phyloP scores from a whole-genome alignment of 2,113 vertebrate genomes.

The Hyperopisus bebe region DNA sequence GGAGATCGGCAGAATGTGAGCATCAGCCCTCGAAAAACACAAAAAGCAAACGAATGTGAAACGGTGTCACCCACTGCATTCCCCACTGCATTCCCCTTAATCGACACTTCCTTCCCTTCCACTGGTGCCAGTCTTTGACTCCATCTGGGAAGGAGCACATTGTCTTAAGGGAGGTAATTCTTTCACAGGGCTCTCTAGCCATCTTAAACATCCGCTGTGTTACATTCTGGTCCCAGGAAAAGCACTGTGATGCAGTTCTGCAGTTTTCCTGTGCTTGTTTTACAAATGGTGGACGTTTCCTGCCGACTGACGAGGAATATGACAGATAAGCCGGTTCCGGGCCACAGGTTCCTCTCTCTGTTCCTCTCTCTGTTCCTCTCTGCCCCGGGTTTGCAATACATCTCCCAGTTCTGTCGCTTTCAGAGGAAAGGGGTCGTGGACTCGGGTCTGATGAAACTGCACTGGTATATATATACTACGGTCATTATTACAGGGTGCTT shows the following conservation, averaged over 20 bases:
- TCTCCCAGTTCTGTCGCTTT: not conserved
- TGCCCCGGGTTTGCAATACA: not conserved
- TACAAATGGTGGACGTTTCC: constrained; percentile 36
- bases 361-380: too few species aligned
- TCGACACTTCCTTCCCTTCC: not conserved
- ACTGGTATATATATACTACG: not conserved
- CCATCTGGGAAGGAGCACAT: not conserved
- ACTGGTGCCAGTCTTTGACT: not conserved
- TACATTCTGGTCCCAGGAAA: not conserved
- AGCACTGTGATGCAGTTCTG: constrained; percentile 16
- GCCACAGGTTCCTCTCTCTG: not conserved
- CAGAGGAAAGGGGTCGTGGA: not conserved
- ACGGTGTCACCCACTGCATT: not conserved
- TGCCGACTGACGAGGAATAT: constrained; percentile 39
- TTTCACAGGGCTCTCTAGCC: not conserved
- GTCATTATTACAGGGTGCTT: not conserved
- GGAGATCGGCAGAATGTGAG: constrained; percentile 96
- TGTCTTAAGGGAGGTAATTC: not conserved
- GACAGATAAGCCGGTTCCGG: constrained; percentile 54
- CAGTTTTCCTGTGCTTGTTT: constrained; percentile 33
- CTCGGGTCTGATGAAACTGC: not conserved
- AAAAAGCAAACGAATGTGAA: not conserved
- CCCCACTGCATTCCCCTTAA: not conserved
- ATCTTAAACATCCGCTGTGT: not conserved
- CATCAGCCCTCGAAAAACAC: not conserved